Percentiles rank a stretch among this genome's conserved stretches.
These are phyloP conservation scores for Drosophila tropicalis DNA, from an alignment of 1,140 invertebrate species.

Conservation along the genomic window DNA sequence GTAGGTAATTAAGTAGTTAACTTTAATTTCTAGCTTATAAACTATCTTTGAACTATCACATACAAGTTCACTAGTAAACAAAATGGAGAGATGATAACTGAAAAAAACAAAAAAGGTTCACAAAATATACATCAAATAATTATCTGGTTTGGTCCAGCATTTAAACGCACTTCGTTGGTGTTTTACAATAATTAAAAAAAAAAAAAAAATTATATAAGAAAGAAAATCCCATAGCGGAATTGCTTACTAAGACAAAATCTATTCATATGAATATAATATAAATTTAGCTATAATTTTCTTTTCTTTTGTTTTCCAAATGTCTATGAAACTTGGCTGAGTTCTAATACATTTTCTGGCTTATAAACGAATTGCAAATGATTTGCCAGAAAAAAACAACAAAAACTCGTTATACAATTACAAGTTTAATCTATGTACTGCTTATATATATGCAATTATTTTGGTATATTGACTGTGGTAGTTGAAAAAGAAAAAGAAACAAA, in stretches of 20 bases:
- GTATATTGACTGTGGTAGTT: too few relatives aligned
- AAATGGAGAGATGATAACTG: constrained; percentile 13
- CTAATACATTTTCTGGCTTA: too few relatives aligned
- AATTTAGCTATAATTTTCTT: too few relatives aligned
- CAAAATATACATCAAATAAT: constrained; percentile 12
- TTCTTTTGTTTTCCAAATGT: too few relatives aligned
- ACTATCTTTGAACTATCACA: constrained; percentile 83
- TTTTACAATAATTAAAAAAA: not conserved
- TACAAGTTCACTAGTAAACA: constrained; percentile 77
- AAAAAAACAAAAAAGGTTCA: not conserved
- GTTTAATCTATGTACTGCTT: too few relatives aligned
- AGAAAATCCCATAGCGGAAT: not conserved
- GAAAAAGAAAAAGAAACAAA: not conserved
- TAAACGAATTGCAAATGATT: too few relatives aligned
- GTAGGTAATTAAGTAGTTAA: constrained; percentile 6
- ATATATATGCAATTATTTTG: constrained; percentile 12
- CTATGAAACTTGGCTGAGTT: not conserved
- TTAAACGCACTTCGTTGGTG: constrained; percentile 26
- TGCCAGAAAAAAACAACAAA: too few relatives aligned
- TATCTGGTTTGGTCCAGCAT: constrained; percentile 1
- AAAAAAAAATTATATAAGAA: not conserved
- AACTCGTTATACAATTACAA: too few relatives aligned
- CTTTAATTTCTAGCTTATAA: constrained; percentile 54
- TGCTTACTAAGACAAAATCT: not conserved
- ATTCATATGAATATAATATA: too few relatives aligned